A percentile compares a stretch with the other conserved stretches of the same genome.
Evolutionary conservation across 2,888 invertebrate species (phyloP).

Genomic region (Creontiades dilutus): DNA sequence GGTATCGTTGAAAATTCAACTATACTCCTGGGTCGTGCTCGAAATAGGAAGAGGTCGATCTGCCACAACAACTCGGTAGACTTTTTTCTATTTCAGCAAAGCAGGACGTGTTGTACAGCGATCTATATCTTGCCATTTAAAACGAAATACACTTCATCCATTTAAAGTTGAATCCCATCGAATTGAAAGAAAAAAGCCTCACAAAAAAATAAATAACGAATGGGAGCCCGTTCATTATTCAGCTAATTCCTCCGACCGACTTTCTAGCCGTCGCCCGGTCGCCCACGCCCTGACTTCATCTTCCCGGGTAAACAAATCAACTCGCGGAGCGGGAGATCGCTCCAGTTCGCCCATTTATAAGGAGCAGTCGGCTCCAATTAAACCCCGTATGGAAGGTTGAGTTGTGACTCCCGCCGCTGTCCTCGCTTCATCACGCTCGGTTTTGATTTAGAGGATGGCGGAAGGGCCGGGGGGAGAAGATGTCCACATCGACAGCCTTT

Average conservation of each 20-base stretch:
- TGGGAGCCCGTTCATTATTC: conserved; percentile 46
- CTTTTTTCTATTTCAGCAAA: neutral
- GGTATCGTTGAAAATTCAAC: no score
- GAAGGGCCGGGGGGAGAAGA: neutral
- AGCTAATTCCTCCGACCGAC: conserved; percentile 55
- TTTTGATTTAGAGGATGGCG: conserved; percentile 45
- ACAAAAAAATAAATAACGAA: neutral
- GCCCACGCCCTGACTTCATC: conserved; percentile 53
- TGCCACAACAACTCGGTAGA: no score
- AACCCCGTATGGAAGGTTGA: conserved; percentile 60
- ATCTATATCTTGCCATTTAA: neutral
- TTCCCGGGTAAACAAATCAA: conserved; percentile 61
- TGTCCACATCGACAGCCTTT: conserved; percentile 38
- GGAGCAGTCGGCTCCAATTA: conserved; percentile 45
- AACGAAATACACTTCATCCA: neutral
- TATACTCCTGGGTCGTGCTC: no score
- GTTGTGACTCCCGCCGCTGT: conserved; percentile 52
- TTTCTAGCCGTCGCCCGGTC: conserved; percentile 58
- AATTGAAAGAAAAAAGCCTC: neutral
- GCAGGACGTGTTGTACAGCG: neutral
- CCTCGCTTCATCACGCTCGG: conserved; percentile 51
- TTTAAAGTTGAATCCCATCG: neutral
- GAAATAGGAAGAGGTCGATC: no score
- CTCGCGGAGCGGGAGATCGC: conserved; percentile 13
- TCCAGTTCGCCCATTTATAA: conserved; percentile 42